Conservation (phyloP, 2,113 vertebrate species). For the Archilochus colubris region DNA sequence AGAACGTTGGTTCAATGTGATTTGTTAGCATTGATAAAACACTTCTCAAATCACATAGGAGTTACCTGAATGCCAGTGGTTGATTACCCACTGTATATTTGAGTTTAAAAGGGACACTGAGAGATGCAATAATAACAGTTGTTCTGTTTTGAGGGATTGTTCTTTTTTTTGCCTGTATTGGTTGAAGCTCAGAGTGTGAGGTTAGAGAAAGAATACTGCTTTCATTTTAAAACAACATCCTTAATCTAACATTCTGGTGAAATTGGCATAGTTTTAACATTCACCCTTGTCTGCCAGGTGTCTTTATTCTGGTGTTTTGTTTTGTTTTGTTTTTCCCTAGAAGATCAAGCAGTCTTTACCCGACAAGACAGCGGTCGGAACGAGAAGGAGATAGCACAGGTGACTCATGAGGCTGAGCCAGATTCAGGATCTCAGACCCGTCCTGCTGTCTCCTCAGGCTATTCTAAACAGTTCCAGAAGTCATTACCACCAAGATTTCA, state of each 20-base stretch:
- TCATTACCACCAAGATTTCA: constrained; percentile 96
- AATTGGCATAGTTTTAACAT: background rate
- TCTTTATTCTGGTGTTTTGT: background rate
- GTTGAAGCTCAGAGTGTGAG: background rate
- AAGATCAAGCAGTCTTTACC: constrained; percentile 66
- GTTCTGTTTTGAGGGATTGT: background rate
- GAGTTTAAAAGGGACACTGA: background rate
- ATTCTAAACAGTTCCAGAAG: constrained; percentile 99
- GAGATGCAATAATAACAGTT: background rate
- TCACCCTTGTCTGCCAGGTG: background rate
- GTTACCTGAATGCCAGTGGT: background rate
- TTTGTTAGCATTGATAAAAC: background rate
- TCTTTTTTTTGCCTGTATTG: background rate
- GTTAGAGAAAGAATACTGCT: background rate
- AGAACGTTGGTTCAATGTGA: background rate
- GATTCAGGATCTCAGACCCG: constrained; percentile 88
- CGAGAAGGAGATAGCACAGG: constrained; percentile 76
- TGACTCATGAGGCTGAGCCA: constrained; percentile 81
- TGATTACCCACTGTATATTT: background rate
- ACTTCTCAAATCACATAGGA: background rate
- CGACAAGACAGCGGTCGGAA: constrained; percentile 77
- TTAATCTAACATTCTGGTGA: background rate
- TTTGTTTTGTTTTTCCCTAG: constrained; percentile 29
- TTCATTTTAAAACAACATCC: background rate
- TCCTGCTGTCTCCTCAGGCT: constrained; percentile 90